phyloP scores from a whole-genome alignment of 2,113 vertebrate genomes.

The Hippocampus barbouri region DNA sequence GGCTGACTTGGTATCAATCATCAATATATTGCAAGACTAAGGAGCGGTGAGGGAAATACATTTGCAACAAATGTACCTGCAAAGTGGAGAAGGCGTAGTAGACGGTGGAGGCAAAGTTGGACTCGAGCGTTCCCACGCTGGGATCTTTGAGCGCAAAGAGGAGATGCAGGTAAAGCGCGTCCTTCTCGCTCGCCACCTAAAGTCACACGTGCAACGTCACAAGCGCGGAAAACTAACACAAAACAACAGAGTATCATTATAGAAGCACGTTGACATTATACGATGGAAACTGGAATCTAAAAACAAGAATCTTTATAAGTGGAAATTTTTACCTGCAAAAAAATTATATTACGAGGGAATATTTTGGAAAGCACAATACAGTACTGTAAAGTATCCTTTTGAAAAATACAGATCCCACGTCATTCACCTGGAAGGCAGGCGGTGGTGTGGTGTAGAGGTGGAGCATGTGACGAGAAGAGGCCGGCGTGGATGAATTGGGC shows the following conservation, averaged over 20 bases:
- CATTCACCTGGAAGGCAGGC: slow-evolving; percentile 55
- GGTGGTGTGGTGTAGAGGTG: slow-evolving; percentile 69
- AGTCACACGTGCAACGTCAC: not conserved
- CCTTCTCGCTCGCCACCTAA: slow-evolving; percentile 61
- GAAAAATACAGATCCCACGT: too few species aligned
- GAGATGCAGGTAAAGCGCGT: slow-evolving; percentile 77
- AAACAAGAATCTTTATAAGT: too few species aligned
- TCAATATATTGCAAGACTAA: too few species aligned
- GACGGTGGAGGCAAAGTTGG: slow-evolving; percentile 74
- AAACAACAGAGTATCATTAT: too few species aligned
- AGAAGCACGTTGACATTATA: too few species aligned
- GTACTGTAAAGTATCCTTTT: too few species aligned
- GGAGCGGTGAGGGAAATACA: too few species aligned
- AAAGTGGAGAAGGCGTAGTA: slow-evolving; percentile 76
- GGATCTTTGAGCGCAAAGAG: slow-evolving; percentile 78
- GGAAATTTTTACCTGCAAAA: too few species aligned
- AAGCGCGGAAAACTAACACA: not conserved
- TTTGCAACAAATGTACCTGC: slow-evolving; percentile 56
- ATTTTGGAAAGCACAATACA: too few species aligned
- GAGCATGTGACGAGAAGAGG: slow-evolving; percentile 67
- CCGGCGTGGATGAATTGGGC: slow-evolving; percentile 62
- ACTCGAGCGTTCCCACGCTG: slow-evolving; percentile 76
- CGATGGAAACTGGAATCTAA: too few species aligned
- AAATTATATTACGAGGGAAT: too few species aligned
- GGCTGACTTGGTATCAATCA: too few species aligned